Evolutionary conservation across 2,797 vertebrate genomes (phyloP).

Genomic region (Limnodromus scolopaceus): DNA sequence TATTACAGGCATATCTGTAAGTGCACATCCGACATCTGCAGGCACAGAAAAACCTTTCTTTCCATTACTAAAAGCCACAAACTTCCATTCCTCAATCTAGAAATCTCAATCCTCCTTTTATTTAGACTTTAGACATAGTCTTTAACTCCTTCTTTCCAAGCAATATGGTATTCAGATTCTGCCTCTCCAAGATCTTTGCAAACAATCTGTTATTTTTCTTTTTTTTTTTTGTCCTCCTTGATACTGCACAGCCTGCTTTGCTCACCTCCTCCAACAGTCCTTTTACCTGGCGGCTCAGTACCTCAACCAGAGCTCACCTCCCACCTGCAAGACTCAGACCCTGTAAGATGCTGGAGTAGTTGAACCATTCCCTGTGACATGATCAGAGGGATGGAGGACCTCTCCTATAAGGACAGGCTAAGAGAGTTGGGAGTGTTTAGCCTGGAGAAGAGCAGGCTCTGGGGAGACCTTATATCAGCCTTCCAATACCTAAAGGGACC

Average conservation of each 20-base stretch:
- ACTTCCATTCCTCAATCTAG: not conserved
- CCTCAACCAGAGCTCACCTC: not conserved
- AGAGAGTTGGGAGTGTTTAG: no score
- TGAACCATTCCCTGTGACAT: not conserved
- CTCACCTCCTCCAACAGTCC: not conserved
- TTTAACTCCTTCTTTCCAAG: not conserved
- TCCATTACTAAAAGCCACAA: not conserved
- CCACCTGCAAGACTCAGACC: not conserved
- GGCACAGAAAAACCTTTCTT: not conserved
- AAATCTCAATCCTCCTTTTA: not conserved
- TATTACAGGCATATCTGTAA: not conserved
- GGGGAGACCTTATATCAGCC: no score
- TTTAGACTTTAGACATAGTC: not conserved
- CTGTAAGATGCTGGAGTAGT: not conserved
- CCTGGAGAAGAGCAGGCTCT: no score
- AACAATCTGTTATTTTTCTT: not conserved
- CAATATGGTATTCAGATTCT: not conserved
- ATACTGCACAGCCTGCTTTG: not conserved
- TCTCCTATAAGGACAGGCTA: no score
- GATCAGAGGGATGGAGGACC: no score
- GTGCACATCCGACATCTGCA: not conserved
- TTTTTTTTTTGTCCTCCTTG: not conserved
- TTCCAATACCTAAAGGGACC: no score
- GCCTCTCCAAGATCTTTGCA: not conserved
- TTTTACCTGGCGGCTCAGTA: not conserved